Evolutionary conservation across 2,888 invertebrate genomes (phyloP).

Genomic region (Lypha dubia): DNA sequence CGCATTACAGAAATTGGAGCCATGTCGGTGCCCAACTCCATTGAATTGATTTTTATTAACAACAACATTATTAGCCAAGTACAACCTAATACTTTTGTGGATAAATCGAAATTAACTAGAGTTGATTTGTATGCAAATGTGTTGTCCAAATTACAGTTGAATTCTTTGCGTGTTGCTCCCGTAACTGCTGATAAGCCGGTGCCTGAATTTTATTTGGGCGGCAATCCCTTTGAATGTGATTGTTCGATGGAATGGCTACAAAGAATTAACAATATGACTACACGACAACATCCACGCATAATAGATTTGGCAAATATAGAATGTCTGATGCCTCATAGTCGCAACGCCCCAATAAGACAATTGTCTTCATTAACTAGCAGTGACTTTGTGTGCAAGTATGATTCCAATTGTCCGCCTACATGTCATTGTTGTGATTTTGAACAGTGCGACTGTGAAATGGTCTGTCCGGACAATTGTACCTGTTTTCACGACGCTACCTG

Average conservation of each 20-base stretch:
- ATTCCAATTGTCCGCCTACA: slow-evolving; percentile 95
- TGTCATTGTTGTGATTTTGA: slow-evolving; percentile 98
- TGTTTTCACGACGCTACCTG: slow-evolving; percentile 97
- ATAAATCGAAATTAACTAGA: slow-evolving; percentile 92
- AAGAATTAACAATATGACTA: slow-evolving; percentile 93
- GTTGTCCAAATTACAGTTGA: slow-evolving; percentile 91
- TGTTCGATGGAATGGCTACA: slow-evolving; percentile 98
- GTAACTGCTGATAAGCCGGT: slow-evolving; percentile 88
- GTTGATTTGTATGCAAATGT: slow-evolving; percentile 96
- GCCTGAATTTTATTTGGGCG: slow-evolving; percentile 95
- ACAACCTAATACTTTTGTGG: slow-evolving; percentile 93
- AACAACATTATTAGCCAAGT: slow-evolving; percentile 93
- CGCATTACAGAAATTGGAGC: slow-evolving; percentile 91
- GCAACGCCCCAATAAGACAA: slow-evolving; percentile 91
- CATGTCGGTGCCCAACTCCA: slow-evolving; percentile 94
- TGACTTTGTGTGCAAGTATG: slow-evolving; percentile 96
- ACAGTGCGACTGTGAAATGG: slow-evolving; percentile 98
- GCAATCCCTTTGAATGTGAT: slow-evolving; percentile 97
- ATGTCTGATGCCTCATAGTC: slow-evolving; percentile 93
- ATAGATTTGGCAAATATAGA: slow-evolving; percentile 95
- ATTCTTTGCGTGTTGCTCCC: slow-evolving; percentile 90
- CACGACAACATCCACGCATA: slow-evolving; percentile 92
- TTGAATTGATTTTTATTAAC: slow-evolving; percentile 94
- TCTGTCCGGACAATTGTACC: slow-evolving; percentile 95
- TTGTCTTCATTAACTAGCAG: slow-evolving; percentile 90